A percentile compares a stretch with the other conserved stretches of the same genome.
These are phyloP conservation scores for Oxyruncus cristatus DNA, from an alignment of 2,113 vertebrate genomes.

Conservation along the genomic window DNA sequence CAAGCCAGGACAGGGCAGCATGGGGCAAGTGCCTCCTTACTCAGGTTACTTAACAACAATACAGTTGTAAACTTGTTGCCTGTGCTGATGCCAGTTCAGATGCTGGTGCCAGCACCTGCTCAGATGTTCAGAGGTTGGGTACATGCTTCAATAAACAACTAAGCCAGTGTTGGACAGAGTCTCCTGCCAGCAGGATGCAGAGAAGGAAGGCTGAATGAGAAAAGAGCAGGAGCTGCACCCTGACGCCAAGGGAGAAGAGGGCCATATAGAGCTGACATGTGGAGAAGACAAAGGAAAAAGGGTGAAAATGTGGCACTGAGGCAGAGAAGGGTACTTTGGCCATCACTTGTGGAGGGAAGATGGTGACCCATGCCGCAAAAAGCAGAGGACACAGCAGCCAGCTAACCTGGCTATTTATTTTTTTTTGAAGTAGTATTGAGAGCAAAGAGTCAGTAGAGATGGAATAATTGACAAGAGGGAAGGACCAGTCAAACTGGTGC, in stretches of 20 bases:
- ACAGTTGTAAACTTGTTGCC: not conserved
- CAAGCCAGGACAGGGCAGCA: not conserved
- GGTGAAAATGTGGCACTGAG: not conserved
- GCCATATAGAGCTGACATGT: not conserved
- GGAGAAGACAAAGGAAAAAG: not conserved
- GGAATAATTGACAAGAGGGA: not conserved
- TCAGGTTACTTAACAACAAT: not conserved
- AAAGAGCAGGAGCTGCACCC: not conserved
- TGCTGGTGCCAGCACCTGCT: not conserved
- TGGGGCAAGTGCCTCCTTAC: not conserved
- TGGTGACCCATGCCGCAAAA: not conserved
- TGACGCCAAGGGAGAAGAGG: not conserved
- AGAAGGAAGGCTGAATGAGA: not conserved
- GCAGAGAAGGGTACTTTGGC: not conserved
- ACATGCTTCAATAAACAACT: rapidly evolving
- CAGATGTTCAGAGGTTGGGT: not conserved
- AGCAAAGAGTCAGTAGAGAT: not conserved
- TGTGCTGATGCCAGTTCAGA: not conserved
- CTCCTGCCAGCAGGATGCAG: not conserved
- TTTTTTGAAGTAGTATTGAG: not conserved
- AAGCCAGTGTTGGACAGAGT: not conserved
- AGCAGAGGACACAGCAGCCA: not conserved
- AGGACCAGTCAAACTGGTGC: not conserved
- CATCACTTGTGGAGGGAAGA: not conserved
- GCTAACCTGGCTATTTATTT: not conserved